These are phyloP conservation scores for Rhinopomastus cyanomelas DNA, from an alignment of 2,113 vertebrate species.

Conservation along the genomic window DNA sequence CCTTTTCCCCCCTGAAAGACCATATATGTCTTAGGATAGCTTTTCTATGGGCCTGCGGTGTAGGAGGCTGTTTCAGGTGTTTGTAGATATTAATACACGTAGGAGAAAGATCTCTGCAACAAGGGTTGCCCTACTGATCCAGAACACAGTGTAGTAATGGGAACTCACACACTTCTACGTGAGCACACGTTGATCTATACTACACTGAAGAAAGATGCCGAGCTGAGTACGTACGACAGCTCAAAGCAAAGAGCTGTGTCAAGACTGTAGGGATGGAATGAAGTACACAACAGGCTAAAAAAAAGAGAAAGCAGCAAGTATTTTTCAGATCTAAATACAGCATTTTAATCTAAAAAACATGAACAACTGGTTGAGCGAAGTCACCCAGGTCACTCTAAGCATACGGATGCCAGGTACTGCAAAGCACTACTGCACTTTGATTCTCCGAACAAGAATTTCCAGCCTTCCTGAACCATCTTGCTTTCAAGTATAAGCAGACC, in stretches of 20 bases:
- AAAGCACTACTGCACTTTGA: conserved; percentile 71
- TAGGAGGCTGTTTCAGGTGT: not conserved
- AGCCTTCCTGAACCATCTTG: conserved; percentile 69
- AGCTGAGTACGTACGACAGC: not conserved
- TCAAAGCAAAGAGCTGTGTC: conserved; percentile 12
- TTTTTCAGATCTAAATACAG: conserved; percentile 53
- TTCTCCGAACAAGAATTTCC: conserved; percentile 71
- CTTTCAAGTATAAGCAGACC: conserved; percentile 73
- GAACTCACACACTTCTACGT: not conserved
- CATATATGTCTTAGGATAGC: not conserved
- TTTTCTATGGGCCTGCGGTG: not conserved
- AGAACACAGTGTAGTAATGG: not conserved
- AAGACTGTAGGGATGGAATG: not conserved
- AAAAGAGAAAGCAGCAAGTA: not conserved
- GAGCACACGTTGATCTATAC: not conserved
- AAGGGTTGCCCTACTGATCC: not conserved
- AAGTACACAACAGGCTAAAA: not conserved
- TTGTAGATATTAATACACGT: not conserved
- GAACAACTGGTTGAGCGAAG: conserved; percentile 56
- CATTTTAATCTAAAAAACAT: conserved; percentile 73
- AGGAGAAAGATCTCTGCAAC: not conserved
- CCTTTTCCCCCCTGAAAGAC: not conserved
- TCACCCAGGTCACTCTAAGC: conserved; percentile 68
- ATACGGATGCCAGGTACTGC: conserved; percentile 71
- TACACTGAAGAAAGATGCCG: not conserved